phyloP scores from a whole-genome alignment of 1,140 invertebrate species.

The Hyles vespertilio region DNA sequence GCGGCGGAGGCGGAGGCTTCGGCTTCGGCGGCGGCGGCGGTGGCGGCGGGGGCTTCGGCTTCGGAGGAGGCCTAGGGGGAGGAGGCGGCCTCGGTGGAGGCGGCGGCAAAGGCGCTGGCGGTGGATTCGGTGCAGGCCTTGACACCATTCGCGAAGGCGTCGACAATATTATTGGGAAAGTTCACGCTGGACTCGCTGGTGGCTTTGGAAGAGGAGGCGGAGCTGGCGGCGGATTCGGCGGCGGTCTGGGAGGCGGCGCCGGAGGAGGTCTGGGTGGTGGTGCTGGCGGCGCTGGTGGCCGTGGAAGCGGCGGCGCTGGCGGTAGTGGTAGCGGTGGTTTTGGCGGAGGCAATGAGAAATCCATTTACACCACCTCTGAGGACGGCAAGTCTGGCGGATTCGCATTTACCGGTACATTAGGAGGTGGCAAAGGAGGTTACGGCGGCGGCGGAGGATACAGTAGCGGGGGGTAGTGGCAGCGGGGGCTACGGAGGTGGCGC shows the following conservation, averaged over 20 bases:
- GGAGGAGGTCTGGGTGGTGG: conserved; percentile 47
- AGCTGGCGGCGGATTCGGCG: conserved; percentile 29
- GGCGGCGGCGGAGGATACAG: conserved; percentile 31
- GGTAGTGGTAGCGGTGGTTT: conserved; percentile 45
- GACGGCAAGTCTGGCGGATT: conserved; percentile 54
- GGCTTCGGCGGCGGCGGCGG: conserved; percentile 31
- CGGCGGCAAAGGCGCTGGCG: conserved; percentile 19
- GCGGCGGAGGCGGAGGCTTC: conserved; percentile 25
- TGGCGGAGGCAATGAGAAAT: conserved; percentile 34
- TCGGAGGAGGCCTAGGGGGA: conserved; percentile 25
- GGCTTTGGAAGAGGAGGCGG: conserved; percentile 25
- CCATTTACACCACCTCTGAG: conserved; percentile 33
- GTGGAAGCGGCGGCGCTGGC: conserved; percentile 31
- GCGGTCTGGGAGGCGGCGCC: conserved; percentile 37
- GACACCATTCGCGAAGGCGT: conserved; percentile 26
- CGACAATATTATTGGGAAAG: conserved; percentile 26
- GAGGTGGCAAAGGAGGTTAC: conserved; percentile 32
- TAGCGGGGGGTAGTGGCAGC: conserved; percentile 22
- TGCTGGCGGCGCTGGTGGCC: conserved; percentile 24
- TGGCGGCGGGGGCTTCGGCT: conserved; percentile 28
- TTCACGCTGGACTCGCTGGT: conserved; percentile 14
- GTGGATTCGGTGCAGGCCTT: conserved; percentile 31
- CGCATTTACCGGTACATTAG: conserved; percentile 40
- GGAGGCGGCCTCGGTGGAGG: conserved; percentile 23
- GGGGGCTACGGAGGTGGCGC: conserved; percentile 22